Evolutionary conservation across 35 echinoderm and acorn worm species (phyloP).

Genomic region (Eucidaris tribuloides): DNA sequence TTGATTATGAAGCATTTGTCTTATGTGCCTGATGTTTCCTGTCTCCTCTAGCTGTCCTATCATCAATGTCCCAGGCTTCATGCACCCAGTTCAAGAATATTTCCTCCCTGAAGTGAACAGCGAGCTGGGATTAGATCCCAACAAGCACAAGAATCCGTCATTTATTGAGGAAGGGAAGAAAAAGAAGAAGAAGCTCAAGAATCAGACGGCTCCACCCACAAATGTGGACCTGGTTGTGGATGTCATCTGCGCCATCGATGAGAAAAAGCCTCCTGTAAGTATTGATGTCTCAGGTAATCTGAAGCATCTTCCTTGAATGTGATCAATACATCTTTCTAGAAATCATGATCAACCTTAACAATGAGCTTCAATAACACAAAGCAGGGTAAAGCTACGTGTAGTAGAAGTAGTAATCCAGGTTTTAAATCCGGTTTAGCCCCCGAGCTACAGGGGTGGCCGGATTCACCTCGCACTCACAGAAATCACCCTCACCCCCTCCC

Average conservation of each 20-base stretch:
- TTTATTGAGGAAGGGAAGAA: background rate
- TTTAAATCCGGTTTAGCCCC: too few relatives aligned
- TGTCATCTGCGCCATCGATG: conserved; percentile 66
- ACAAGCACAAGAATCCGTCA: conserved; percentile 5
- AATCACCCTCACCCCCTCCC: too few relatives aligned
- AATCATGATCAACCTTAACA: too few relatives aligned
- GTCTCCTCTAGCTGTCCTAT: conserved; percentile 62
- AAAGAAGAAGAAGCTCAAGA: background rate
- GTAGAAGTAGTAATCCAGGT: too few relatives aligned
- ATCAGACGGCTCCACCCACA: conserved; percentile 19
- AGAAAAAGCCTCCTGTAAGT: conserved; percentile 55
- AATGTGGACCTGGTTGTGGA: conserved; percentile 65
- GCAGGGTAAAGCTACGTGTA: too few relatives aligned
- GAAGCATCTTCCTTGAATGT: too few relatives aligned
- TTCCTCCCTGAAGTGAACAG: conserved; percentile 52
- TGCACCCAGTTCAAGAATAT: conserved; percentile 78
- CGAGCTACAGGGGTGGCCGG: too few relatives aligned
- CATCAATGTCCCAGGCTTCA: conserved; percentile 72
- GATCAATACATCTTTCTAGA: too few relatives aligned
- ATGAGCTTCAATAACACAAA: too few relatives aligned
- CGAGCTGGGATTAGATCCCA: conserved; percentile 14
- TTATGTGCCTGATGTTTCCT: conserved; percentile 29
- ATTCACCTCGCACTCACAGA: too few relatives aligned
- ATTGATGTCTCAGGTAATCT: background rate
- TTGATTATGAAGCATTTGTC: background rate